A percentile compares a stretch with the other conserved stretches of the same genome.
Evolutionary conservation across 2,888 invertebrate genomes (phyloP).

Genomic region (Drosophila neonasuta): DNA sequence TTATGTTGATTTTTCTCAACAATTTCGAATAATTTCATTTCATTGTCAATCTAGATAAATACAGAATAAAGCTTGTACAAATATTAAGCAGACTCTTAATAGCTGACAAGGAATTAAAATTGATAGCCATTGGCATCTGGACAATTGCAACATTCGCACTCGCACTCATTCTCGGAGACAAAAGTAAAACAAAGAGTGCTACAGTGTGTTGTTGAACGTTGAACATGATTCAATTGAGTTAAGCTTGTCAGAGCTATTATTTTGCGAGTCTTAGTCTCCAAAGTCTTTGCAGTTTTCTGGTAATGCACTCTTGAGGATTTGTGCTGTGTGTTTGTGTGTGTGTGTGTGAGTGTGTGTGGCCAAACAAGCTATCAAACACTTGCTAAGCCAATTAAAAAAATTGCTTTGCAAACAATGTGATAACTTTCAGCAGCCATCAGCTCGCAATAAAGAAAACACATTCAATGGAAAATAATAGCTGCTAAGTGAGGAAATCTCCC

Average conservation of each 20-base stretch:
- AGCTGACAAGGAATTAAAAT: slow-evolving; percentile 6
- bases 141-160: neutral
- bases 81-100: neutral
- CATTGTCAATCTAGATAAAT: neutral
- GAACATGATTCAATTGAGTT: slow-evolving; percentile 14
- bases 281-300: neutral
- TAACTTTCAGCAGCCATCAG: slow-evolving; percentile 11
- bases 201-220: slow-evolving; percentile 10
- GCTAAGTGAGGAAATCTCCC: neutral
- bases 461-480: slow-evolving; percentile 42
- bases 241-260: slow-evolving; percentile 13
- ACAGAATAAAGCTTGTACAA: neutral
- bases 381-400: slow-evolving; percentile 61
- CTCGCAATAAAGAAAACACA: slow-evolving; percentile 12
- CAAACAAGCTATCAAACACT: slow-evolving; percentile 48
- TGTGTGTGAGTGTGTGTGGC: neutral
- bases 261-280: neutral
- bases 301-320: slow-evolving; percentile 15
- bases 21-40: neutral
- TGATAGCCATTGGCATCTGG: slow-evolving; percentile 2
- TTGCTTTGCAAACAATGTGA: slow-evolving; percentile 35
- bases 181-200: neutral
- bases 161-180: neutral
- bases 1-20: neutral
- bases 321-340: neutral